Base-by-base conservation (phyloP, 2,113 vertebrate species). In the Carollia perspicillata region DNA sequence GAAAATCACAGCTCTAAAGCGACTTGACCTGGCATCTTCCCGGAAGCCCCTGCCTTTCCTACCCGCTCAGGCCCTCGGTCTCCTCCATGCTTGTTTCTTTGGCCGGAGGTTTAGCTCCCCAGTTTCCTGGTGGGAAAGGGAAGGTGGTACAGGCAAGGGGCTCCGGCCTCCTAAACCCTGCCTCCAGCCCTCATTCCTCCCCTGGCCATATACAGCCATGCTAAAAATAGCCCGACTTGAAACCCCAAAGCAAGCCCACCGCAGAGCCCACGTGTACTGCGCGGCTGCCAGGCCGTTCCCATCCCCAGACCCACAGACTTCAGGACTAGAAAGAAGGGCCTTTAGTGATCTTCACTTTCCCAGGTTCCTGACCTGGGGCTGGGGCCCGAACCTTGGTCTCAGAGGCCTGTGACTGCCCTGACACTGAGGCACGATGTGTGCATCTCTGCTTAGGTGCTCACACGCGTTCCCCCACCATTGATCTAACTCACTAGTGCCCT, bases 151-250 rank as follows among this genome's bases (percentile, higher is more conserved):
- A 90, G 71, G 80, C 47, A 14, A 40, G 30, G 47, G 69, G 44
- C 78, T 75, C 35, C 1, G 9, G 66, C 30, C 89, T 87, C 75
- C 74, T 44, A 65, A 42, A 8, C 37, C 16, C 58, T 66, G 30
- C n/a, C 93, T 84, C 63, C 87, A 84, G 89, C 95, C 90, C 95
- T 96, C 94, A 17, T 22, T 93, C 77, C 89, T 97, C 60, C 85
- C 37, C 65, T 89, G 71, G 93, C 97, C 95, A 35, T 98, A 97
- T 97, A 98, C 97, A 97, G 98, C 93, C 80, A 94, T 90, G 94
- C 98, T 98, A 98, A 98, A 98, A 96, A 97, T 96, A 98, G 94
- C 94, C 89, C 94, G 97, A 95, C 94, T 98, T 97, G 97, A 93
- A 98, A 65, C 90, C 11, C 83, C 75, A 63, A 92, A 35, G 22